Evolutionary conservation across 1,140 invertebrate genomes (phyloP).

Genomic region (Mamestra configurata): DNA sequence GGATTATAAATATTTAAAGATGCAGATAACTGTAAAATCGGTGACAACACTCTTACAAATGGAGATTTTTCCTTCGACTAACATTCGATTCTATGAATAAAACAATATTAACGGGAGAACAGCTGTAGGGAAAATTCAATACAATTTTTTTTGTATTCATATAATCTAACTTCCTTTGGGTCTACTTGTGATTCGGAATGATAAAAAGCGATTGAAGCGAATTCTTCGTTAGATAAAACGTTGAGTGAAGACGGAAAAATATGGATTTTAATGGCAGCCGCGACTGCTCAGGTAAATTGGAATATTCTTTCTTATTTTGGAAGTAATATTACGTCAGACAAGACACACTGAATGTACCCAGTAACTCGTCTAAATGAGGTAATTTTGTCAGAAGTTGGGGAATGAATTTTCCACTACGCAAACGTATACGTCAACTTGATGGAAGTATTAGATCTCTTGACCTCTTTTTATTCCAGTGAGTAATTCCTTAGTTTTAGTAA

Average conservation of each 20-base stretch:
- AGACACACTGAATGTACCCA: background rate
- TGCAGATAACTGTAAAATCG: slow-evolving; percentile 44
- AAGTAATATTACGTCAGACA: background rate
- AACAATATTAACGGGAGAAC: slow-evolving; percentile 36
- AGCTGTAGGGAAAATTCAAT: slow-evolving; percentile 41
- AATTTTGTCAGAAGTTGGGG: background rate
- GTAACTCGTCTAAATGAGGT: background rate
- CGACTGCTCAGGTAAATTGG: slow-evolving; percentile 31
- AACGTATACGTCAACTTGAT: background rate
- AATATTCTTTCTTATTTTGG: background rate
- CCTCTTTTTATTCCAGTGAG: background rate
- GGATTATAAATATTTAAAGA: slow-evolving; percentile 42
- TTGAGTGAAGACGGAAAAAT: slow-evolving; percentile 10
- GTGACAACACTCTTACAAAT: slow-evolving; percentile 33
- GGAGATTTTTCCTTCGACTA: slow-evolving; percentile 17
- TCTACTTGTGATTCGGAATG: slow-evolving; percentile 36
- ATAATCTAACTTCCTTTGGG: slow-evolving; percentile 33
- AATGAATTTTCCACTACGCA: background rate
- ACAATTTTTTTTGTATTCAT: slow-evolving; percentile 41
- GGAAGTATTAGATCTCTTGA: slow-evolving; percentile 16
- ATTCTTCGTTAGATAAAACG: slow-evolving; percentile 27
- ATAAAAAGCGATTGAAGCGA: slow-evolving; percentile 30
- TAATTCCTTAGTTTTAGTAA: background rate
- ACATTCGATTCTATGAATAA: slow-evolving; percentile 53
- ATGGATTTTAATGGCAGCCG: slow-evolving; percentile 28